These are phyloP conservation scores for Salvelinus fontinalis DNA, from an alignment of 2,113 vertebrate species.

Conservation along the genomic window DNA sequence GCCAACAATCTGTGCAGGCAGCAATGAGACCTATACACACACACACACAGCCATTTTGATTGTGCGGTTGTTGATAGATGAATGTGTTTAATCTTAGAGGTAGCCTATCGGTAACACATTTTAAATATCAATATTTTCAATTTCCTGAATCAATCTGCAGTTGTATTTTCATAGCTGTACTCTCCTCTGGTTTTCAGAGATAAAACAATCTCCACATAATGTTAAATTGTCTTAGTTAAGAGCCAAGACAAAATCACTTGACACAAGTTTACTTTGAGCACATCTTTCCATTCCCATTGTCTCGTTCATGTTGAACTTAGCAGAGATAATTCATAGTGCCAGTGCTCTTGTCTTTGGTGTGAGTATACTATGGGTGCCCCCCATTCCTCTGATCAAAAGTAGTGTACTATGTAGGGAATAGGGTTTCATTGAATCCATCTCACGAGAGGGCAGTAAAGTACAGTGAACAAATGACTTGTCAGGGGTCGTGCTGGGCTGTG, in stretches of 20 bases:
- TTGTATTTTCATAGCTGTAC: not conserved
- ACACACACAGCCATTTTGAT: not conserved
- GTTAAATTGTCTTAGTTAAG: not conserved
- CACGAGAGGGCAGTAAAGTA: slow-evolving; percentile 27
- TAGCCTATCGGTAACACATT: not conserved
- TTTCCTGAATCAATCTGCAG: not conserved
- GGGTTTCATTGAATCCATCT: not conserved
- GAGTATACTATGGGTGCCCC: not conserved
- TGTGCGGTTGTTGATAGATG: not conserved
- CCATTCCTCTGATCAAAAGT: too few species aligned
- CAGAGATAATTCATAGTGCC: not conserved
- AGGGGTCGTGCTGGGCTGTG: not conserved
- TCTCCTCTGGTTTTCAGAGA: not conserved
- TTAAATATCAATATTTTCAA: not conserved
- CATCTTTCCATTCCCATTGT: not conserved
- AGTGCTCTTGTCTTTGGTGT: not conserved
- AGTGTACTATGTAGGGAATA: too few species aligned
- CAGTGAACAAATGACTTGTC: slow-evolving; percentile 29
- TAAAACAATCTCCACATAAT: not conserved
- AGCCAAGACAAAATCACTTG: not conserved
- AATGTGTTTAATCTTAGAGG: not conserved
- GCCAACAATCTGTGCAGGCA: not conserved
- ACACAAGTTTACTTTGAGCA: slow-evolving; percentile 21
- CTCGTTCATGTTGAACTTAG: not conserved
- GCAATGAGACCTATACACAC: not conserved